phyloP scores from a whole-genome alignment of 2,113 vertebrate species.

The Lepus americanus region DNA sequence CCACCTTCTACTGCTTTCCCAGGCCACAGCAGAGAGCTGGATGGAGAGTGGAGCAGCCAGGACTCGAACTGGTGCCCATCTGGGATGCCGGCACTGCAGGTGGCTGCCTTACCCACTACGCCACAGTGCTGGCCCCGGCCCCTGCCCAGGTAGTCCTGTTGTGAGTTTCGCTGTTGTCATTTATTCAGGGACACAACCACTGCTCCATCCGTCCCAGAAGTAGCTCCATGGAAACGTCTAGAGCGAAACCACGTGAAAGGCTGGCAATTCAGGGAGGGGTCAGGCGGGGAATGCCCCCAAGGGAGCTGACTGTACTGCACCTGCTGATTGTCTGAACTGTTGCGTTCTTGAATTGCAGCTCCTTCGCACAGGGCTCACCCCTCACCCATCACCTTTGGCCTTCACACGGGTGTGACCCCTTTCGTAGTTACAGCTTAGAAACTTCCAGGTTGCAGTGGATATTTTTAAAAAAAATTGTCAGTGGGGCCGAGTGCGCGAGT shows the following conservation, averaged over 20 bases:
- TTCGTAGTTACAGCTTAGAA: conserved; percentile 38
- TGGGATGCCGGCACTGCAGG: too few species aligned
- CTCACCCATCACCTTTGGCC: neutral
- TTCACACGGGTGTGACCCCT: too few species aligned
- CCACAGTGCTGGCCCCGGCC: too few species aligned
- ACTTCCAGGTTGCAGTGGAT: conserved; percentile 38
- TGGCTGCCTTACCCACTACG: too few species aligned
- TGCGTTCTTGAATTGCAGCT: conserved; percentile 61
- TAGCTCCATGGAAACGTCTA: neutral
- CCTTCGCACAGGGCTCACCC: neutral
- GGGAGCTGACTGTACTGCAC: neutral
- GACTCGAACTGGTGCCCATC: too few species aligned
- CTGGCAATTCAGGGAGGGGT: neutral
- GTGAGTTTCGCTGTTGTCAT: too few species aligned
- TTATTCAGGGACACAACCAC: neutral
- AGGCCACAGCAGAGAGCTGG: too few species aligned
- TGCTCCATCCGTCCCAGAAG: conserved; percentile 5
- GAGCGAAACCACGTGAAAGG: neutral
- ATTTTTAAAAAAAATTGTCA: conserved; percentile 62
- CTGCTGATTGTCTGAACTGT: neutral
- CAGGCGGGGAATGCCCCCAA: neutral
- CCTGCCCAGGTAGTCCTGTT: too few species aligned
- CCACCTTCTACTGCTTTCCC: too few species aligned
- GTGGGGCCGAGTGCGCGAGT: neutral
- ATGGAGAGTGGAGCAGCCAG: too few species aligned